phyloP scores from a whole-genome alignment of 2,888 invertebrate species.

The Conops quadrifasciatus region DNA sequence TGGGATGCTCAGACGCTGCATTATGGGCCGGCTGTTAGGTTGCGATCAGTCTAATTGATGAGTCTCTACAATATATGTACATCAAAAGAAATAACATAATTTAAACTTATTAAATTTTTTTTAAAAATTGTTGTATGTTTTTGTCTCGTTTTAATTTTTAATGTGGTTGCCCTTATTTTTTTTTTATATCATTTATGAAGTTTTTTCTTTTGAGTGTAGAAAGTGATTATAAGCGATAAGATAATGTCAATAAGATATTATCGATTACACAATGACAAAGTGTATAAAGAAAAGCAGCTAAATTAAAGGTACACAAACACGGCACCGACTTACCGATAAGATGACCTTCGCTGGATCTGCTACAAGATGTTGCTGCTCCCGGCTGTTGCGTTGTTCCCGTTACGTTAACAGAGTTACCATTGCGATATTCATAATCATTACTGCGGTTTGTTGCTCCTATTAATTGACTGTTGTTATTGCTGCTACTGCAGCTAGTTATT shows the following conservation, averaged over 20 bases:
- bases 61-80: not conserved
- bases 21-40: too few species aligned
- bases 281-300: not conserved
- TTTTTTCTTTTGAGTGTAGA: not conserved
- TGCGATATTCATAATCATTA: slow-evolving; percentile 50
- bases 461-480: slow-evolving; percentile 47
- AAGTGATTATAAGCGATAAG: not conserved
- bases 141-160: not conserved
- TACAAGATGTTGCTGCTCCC: slow-evolving; percentile 41
- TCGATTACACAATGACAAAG: not conserved
- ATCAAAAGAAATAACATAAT: not conserved
- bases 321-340: slow-evolving; percentile 46
- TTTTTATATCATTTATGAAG: not conserved
- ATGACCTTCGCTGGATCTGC: slow-evolving; percentile 52
- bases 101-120: not conserved
- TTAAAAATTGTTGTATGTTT: not conserved
- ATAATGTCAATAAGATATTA: not conserved
- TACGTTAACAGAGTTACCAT: slow-evolving; percentile 39
- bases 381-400: slow-evolving; percentile 33
- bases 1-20: too few species aligned
- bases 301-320: not conserved
- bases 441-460: slow-evolving; percentile 46
- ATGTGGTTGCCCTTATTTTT: not conserved
- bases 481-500: slow-evolving; percentile 36
- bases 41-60: not conserved